Percentiles rank a stretch among this genome's conserved stretches.
Conservation (phyloP, 2,113 vertebrate genomes). For the Hyperopisus bebe region DNA sequence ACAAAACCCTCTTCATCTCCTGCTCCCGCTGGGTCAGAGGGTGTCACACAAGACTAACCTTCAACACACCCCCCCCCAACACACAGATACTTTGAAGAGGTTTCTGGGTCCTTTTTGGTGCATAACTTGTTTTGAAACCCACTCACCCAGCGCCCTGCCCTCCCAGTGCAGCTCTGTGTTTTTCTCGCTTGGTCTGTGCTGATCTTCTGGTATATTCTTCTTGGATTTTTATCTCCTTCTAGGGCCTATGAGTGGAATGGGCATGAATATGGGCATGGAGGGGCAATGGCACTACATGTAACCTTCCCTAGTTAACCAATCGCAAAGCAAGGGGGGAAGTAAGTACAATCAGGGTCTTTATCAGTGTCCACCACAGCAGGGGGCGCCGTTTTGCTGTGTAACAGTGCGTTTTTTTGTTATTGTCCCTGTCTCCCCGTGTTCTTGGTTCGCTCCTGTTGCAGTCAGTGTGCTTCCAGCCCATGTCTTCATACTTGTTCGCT, state of each 20-base stretch:
- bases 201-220: slow-evolving; percentile 74
- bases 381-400: not conserved
- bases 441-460: slow-evolving; percentile 46
- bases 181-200: slow-evolving; percentile 60
- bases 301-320: slow-evolving; percentile 82
- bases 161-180: not conserved
- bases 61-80: not conserved
- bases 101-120: not conserved
- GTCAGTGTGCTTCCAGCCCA: slow-evolving; percentile 58
- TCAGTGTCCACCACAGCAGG: not conserved
- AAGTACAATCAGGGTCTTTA: slow-evolving; percentile 70
- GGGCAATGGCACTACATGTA: slow-evolving; percentile 99
- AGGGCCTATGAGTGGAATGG: slow-evolving; percentile 88
- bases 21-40: not conserved
- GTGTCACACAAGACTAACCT: not conserved
- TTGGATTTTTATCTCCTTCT: slow-evolving; percentile 78
- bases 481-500: slow-evolving; percentile 76
- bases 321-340: slow-evolving; percentile 82
- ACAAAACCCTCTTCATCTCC: not conserved
- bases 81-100: not conserved
- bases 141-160: not conserved
- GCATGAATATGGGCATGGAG: slow-evolving; percentile 94
- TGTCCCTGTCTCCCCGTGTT: slow-evolving; percentile 40
- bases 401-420: slow-evolving; percentile 40
- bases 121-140: not conserved